A percentile compares a stretch with the other conserved stretches of the same genome.
These are phyloP conservation scores for Pycnomerus fuliginosus DNA, from an alignment of 2,888 invertebrate species.

Conservation along the genomic window DNA sequence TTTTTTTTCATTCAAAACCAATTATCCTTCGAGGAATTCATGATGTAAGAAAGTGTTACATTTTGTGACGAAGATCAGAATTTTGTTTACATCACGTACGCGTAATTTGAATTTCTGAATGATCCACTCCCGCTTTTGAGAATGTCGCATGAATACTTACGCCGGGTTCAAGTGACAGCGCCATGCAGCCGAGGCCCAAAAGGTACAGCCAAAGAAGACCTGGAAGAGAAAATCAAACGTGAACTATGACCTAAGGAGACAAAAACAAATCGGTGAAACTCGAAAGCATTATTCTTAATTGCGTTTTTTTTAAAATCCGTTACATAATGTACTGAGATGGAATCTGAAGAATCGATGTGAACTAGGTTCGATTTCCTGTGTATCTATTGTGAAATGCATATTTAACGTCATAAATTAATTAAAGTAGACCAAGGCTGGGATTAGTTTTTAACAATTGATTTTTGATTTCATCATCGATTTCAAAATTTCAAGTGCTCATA, in stretches of 20 bases:
- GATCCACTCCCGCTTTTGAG: constrained; percentile 8
- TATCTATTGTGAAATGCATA: constrained; percentile 14
- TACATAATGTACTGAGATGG: constrained; percentile 19
- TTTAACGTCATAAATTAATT: too few species aligned
- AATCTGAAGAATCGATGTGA: constrained; percentile 24
- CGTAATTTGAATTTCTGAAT: constrained; percentile 12
- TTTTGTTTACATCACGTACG: constrained; percentile 17
- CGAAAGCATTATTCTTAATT: too few species aligned
- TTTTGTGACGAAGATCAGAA: too few species aligned
- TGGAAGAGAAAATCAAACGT: constrained; percentile 41
- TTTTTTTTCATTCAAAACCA: too few species aligned
- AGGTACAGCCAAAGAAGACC: constrained; percentile 52
- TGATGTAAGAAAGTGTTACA: too few species aligned
- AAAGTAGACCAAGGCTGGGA: too few species aligned
- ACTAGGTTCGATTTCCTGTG: constrained; percentile 29
- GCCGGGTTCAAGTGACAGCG: constrained; percentile 52
- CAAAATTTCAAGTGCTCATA: too few species aligned
- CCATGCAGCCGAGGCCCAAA: constrained; percentile 48
- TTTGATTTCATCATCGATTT: too few species aligned
- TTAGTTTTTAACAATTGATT: too few species aligned
- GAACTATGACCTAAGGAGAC: constrained; percentile 2
- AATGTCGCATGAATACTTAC: constrained; percentile 40
- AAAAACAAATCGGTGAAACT: neutral
- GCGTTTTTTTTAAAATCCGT: too few species aligned
- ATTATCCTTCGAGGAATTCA: too few species aligned